Base-by-base conservation (phyloP, 2,888 invertebrate genomes). In the Dromius quadrimaculatus region DNA sequence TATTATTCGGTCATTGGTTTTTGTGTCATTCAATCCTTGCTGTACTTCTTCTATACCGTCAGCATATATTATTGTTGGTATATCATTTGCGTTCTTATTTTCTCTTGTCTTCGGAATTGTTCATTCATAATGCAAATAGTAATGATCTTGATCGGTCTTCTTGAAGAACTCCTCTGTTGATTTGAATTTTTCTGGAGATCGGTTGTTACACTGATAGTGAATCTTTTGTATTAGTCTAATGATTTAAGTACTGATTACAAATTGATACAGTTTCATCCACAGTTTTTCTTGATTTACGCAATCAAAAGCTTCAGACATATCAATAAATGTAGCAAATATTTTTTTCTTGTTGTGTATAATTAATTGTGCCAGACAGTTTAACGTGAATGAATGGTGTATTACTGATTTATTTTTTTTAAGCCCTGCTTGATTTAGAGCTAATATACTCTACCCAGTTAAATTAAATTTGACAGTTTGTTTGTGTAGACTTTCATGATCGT, bases 211-310 rank as follows among this genome's bases (percentile, higher is more conserved):
- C 50, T 23, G 20, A 3, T 22, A 22, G 13, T 50, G 28, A 50
- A 50, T 50, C 11, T 22, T 50, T 4, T 50, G 22, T 23, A 50
- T 50, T 50, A 50, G 22, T 50, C 50, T n/a, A 23, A 50, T 50
- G 13, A 50, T 50, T 50, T 50, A 23, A 1, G 23, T 23, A 23
- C 2, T 23, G 23, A 50, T 50, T 22, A 22, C 50, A 1, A 28
- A 50, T 50, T 23, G n/a, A 8, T 50, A 50, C 11, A 50, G 9
- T 22, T 23, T 50, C 6, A 8, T 50, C 50, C 23, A 50, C 50
- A 50, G 13, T 50, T 50, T 50, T 50, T 50, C 50, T 50, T 50
- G 23, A 8, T 22, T 22, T 23, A 50, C 8, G 13, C 50, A 23
- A 50, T 23, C 4, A 11, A 50, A 50, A 6, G 50, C 50, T 23